A percentile compares a stretch with the other conserved stretches of the same genome.
Conservation (phyloP, 2,113 vertebrate genomes). For the Nannospalax galili region DNA sequence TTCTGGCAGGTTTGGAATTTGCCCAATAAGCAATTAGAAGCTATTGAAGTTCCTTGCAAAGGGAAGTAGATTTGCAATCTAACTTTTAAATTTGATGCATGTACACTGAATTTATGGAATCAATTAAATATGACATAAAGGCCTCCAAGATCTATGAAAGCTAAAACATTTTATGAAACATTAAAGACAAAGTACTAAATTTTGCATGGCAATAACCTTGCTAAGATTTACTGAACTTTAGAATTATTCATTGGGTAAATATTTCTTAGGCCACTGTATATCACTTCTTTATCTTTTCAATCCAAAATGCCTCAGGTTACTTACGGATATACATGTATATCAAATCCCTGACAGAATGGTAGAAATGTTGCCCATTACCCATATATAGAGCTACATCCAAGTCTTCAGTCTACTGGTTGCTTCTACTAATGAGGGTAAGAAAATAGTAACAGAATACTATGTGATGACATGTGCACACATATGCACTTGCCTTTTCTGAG, state of each 20-base stretch:
- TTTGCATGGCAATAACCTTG: slow-evolving; percentile 23
- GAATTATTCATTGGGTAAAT: neutral
- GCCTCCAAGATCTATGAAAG: slow-evolving; percentile 50
- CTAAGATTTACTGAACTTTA: slow-evolving; percentile 25
- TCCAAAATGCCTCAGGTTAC: neutral
- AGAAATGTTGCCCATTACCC: neutral
- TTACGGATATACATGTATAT: neutral
- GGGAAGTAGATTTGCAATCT: slow-evolving; percentile 67
- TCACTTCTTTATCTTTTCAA: neutral
- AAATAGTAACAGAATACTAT: neutral
- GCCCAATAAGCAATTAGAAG: slow-evolving; percentile 59
- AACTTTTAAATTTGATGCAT: slow-evolving; percentile 54
- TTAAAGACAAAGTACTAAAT: slow-evolving; percentile 54
- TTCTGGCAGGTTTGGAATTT: slow-evolving; percentile 55
- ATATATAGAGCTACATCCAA: neutral
- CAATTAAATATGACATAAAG: slow-evolving; percentile 64
- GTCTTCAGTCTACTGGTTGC: neutral
- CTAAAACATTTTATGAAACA: slow-evolving; percentile 35
- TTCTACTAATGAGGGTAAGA: neutral
- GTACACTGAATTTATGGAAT: slow-evolving; percentile 63
- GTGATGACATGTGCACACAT: neutral
- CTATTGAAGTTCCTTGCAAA: slow-evolving; percentile 24
- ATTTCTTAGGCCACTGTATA: neutral
- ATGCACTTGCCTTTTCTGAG: neutral
- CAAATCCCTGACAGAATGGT: neutral